Percentiles rank a stretch among this genome's conserved stretches.
phyloP scores from a whole-genome alignment of 2,888 invertebrate genomes.

The Erebia aethiops region DNA sequence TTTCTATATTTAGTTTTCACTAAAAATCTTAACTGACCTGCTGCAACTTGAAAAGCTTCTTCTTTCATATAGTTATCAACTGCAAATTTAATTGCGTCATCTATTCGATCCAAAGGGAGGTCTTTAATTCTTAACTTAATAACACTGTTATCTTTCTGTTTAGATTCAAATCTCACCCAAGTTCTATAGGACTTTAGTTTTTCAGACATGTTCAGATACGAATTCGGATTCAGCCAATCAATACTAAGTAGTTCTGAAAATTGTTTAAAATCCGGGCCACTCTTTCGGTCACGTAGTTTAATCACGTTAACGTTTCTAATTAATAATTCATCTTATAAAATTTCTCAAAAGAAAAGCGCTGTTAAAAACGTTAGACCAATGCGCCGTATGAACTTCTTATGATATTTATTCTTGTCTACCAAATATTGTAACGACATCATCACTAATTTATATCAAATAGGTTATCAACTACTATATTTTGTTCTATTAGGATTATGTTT shows the following conservation, averaged over 20 bases:
- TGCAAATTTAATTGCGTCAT: conserved; percentile 16
- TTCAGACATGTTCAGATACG: background rate
- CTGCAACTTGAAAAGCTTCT: conserved; percentile 25
- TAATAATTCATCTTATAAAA: too few relatives aligned
- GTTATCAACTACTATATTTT: background rate
- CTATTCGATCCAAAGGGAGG: conserved; percentile 8
- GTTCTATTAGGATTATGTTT: background rate
- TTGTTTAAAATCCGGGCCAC: background rate
- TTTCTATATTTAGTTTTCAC: background rate
- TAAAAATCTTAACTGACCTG: conserved; percentile 12
- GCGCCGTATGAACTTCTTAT: background rate
- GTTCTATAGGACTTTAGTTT: background rate
- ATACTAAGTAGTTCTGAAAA: background rate
- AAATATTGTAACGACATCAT: background rate
- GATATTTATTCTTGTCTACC: background rate
- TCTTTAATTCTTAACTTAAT: conserved; percentile 26
- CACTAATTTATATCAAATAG: background rate
- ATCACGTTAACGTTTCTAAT: too few relatives aligned
- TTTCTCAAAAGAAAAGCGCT: background rate
- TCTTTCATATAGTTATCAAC: conserved; percentile 19
- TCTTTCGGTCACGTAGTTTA: too few relatives aligned
- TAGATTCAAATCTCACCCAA: conserved; percentile 21
- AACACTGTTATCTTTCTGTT: conserved; percentile 20
- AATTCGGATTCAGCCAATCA: background rate
- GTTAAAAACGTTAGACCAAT: background rate